A percentile compares a stretch with the other conserved stretches of the same genome.
Conservation (phyloP, 1,140 invertebrate species). For the Heliconius melpomene region DNA sequence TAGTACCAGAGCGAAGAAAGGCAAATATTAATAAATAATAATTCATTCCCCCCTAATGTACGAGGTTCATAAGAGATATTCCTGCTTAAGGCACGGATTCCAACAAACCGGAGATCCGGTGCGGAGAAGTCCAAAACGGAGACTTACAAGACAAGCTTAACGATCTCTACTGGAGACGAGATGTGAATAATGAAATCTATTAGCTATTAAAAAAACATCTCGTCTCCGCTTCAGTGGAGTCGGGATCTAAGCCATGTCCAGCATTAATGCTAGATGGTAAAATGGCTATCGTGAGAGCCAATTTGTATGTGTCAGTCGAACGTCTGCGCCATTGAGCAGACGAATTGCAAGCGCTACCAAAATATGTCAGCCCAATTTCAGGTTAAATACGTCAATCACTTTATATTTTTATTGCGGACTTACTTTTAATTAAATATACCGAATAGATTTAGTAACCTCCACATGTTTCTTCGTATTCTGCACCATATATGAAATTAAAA, state of each 20-base stretch:
- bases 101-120: too few species aligned
- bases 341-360: slow-evolving; percentile 36
- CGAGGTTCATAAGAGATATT: too few species aligned
- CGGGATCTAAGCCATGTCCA: neutral
- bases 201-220: too few species aligned
- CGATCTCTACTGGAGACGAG: too few species aligned
- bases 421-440: slow-evolving; percentile 16
- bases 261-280: neutral
- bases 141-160: too few species aligned
- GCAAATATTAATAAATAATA: too few species aligned
- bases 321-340: slow-evolving; percentile 42
- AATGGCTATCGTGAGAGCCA: slow-evolving; percentile 34
- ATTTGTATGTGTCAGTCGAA: slow-evolving; percentile 51
- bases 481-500: neutral
- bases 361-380: slow-evolving; percentile 51
- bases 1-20: too few species aligned
- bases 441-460: slow-evolving; percentile 3
- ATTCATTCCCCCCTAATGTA: too few species aligned
- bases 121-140: too few species aligned
- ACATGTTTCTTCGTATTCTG: neutral
- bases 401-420: slow-evolving; percentile 21
- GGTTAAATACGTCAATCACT: slow-evolving; percentile 50
- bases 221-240: too few species aligned
- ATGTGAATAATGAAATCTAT: too few species aligned
- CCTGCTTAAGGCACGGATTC: too few species aligned